Conservation (phyloP, 2,113 vertebrate species). For the Mormyrus lacerda region DNA sequence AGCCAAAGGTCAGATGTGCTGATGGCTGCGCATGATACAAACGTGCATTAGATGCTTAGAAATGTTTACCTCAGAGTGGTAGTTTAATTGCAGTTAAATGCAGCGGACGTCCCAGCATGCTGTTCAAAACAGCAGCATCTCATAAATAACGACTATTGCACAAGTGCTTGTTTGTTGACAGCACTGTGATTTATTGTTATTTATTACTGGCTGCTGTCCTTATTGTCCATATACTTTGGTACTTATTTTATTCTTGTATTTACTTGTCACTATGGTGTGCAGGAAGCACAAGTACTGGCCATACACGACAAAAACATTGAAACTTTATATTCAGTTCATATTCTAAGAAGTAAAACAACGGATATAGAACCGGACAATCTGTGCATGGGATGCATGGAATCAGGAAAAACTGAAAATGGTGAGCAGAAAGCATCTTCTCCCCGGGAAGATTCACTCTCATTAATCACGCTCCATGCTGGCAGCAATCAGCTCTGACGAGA, state of each 20-base stretch:
- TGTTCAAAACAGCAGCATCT: background rate
- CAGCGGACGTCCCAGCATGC: background rate
- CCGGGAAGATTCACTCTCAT: background rate
- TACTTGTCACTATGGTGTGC: background rate
- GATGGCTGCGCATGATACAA: background rate
- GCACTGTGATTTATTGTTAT: background rate
- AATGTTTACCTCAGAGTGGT: background rate
- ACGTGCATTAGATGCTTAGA: background rate
- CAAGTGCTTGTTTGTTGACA: background rate
- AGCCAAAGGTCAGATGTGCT: background rate
- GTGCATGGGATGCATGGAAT: background rate
- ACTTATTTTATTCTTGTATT: background rate
- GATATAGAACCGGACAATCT: background rate
- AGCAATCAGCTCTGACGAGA: background rate
- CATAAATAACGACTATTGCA: background rate
- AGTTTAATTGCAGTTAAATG: background rate
- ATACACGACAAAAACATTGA: background rate
- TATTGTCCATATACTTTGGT: background rate
- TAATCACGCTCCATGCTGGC: background rate
- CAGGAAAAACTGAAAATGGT: background rate
- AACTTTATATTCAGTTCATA: background rate
- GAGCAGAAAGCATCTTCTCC: background rate
- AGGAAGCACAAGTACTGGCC: background rate
- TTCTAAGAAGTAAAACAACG: background rate
- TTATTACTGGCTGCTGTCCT: background rate